phyloP scores from a whole-genome alignment of 2,797 vertebrate genomes.

The Platalea minor region DNA sequence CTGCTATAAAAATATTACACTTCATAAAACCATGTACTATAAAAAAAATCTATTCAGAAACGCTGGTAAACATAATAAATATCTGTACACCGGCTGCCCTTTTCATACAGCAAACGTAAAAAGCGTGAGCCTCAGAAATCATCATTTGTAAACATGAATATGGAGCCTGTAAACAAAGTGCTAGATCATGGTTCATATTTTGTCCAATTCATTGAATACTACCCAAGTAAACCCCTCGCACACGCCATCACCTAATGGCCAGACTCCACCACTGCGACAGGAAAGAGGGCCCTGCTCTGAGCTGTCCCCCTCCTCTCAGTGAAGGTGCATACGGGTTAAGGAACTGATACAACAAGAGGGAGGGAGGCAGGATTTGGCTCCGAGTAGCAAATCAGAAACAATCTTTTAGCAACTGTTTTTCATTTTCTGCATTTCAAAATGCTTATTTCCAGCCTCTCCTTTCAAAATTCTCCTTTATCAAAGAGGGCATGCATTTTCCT shows the following conservation, averaged over 20 bases:
- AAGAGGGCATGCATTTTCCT: neutral
- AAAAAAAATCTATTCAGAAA: slow-evolving; percentile 73
- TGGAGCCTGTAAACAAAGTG: slow-evolving; percentile 53
- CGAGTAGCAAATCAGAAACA: neutral
- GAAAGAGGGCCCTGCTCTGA: neutral
- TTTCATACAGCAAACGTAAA: slow-evolving; percentile 24
- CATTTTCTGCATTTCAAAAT: neutral
- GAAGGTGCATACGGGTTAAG: neutral
- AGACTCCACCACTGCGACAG: neutral
- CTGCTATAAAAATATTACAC: slow-evolving; percentile 71
- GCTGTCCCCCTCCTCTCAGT: neutral
- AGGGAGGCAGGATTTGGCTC: neutral
- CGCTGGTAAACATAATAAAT: slow-evolving; percentile 72
- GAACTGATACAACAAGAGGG: neutral
- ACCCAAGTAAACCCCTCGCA: neutral
- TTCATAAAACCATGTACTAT: slow-evolving; percentile 76
- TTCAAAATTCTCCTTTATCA: neutral
- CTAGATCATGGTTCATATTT: neutral
- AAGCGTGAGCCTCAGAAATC: slow-evolving; percentile 11
- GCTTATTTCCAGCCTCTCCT: neutral
- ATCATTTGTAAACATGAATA: slow-evolving; percentile 42
- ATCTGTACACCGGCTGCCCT: slow-evolving; percentile 59
- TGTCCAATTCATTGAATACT: neutral
- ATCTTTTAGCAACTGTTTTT: neutral
- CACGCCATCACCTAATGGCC: neutral